phyloP scores from a whole-genome alignment of 2,888 invertebrate genomes.

The Piscicola geometra region DNA sequence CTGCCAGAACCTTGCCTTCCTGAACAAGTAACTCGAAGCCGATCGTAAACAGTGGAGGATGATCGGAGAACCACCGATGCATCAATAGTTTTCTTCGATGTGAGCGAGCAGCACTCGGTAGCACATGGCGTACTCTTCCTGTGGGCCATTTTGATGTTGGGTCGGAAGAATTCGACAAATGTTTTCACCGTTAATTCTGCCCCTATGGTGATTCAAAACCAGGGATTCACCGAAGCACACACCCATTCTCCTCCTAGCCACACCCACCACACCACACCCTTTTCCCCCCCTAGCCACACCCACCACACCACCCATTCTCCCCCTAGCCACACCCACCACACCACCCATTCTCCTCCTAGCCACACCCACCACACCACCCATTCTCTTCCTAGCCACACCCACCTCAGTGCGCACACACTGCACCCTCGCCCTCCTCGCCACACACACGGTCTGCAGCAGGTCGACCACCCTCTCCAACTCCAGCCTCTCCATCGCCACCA shows the following conservation, averaged over 20 bases:
- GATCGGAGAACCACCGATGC: too few species aligned
- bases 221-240: too few species aligned
- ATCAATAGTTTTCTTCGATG: slow-evolving; percentile 20
- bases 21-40: too few species aligned
- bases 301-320: not conserved
- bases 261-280: not conserved
- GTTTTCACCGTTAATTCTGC: too few species aligned
- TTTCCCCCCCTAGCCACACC: not conserved
- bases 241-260: too few species aligned
- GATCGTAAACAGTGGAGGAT: too few species aligned
- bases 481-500: slow-evolving; percentile 25
- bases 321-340: not conserved
- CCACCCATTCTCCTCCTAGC: too few species aligned
- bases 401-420: slow-evolving; percentile 22
- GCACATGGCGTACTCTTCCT: slow-evolving; percentile 32
- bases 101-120: slow-evolving; percentile 6
- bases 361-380: not conserved
- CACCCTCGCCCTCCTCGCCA: slow-evolving; percentile 11
- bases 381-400: too few species aligned
- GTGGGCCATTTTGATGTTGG: not conserved
- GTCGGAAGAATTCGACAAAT: not conserved
- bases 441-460: slow-evolving; percentile 22
- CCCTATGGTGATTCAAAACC: too few species aligned
- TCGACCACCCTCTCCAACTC: slow-evolving; percentile 27
- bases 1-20: too few species aligned